phyloP scores from a whole-genome alignment of 2,113 vertebrate genomes.

The Muscicapa adusta region DNA sequence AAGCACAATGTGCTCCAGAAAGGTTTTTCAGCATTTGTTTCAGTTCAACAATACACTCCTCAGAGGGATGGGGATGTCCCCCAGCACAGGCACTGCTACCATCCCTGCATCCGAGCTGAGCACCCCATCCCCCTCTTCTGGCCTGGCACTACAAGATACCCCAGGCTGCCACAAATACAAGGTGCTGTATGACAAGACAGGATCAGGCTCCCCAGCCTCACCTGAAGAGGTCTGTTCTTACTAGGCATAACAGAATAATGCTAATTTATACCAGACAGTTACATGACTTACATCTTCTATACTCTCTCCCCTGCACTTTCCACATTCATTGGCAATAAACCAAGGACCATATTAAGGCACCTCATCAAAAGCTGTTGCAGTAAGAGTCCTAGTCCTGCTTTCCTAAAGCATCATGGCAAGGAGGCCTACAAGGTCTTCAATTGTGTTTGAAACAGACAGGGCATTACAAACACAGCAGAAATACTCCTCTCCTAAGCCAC shows the following conservation, averaged over 20 bases:
- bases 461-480: background rate
- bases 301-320: background rate
- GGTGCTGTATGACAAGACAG: background rate
- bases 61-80: background rate
- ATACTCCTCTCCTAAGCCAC: background rate
- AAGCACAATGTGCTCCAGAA: constrained; percentile 33
- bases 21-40: background rate
- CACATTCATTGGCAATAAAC: background rate
- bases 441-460: background rate
- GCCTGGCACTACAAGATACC: background rate
- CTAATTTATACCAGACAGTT: background rate
- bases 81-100: background rate
- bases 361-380: background rate
- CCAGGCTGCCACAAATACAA: background rate
- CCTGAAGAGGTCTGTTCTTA: background rate
- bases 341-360: background rate
- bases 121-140: background rate
- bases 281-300: background rate
- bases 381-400: background rate
- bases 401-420: background rate
- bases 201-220: background rate
- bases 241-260: background rate
- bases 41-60: background rate
- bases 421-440: background rate
- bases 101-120: background rate